These are phyloP conservation scores for Cyaniris semiargus DNA, from an alignment of 2,888 invertebrate genomes.

Conservation along the genomic window DNA sequence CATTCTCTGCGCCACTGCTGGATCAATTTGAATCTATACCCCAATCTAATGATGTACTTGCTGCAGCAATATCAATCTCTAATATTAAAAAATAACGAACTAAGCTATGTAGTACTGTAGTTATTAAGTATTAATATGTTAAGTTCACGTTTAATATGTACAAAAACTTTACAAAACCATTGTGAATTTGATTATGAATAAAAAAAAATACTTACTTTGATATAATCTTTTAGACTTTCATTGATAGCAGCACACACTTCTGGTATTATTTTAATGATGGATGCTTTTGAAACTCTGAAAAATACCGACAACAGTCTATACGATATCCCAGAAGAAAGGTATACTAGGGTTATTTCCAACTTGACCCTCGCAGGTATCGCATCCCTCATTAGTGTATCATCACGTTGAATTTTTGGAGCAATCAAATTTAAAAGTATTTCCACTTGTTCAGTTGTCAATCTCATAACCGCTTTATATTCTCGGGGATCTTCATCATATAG, in stretches of 20 bases:
- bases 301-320: conserved; percentile 36
- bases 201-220: too few relatives aligned
- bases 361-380: conserved; percentile 38
- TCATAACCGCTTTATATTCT: conserved; percentile 38
- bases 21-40: too few relatives aligned
- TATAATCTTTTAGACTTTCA: conserved; percentile 36
- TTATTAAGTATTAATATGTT: too few relatives aligned
- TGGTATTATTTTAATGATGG: conserved; percentile 38
- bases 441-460: conserved; percentile 39
- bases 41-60: too few relatives aligned
- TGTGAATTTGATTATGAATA: background rate
- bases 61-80: too few relatives aligned
- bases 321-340: conserved; percentile 35
- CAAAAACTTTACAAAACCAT: conserved; percentile 4
- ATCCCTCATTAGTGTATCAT: conserved; percentile 35
- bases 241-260: conserved; percentile 39
- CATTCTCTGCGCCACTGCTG: too few relatives aligned
- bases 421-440: conserved; percentile 38
- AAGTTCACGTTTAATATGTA: conserved; percentile 30
- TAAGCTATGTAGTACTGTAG: too few relatives aligned
- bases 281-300: conserved; percentile 39
- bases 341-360: conserved; percentile 37
- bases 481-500: conserved; percentile 39
- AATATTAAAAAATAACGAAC: too few relatives aligned
- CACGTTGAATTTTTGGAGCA: conserved; percentile 37